Conservation (phyloP, 2,113 vertebrate species). For the Corythoichthys haematopterus region DNA sequence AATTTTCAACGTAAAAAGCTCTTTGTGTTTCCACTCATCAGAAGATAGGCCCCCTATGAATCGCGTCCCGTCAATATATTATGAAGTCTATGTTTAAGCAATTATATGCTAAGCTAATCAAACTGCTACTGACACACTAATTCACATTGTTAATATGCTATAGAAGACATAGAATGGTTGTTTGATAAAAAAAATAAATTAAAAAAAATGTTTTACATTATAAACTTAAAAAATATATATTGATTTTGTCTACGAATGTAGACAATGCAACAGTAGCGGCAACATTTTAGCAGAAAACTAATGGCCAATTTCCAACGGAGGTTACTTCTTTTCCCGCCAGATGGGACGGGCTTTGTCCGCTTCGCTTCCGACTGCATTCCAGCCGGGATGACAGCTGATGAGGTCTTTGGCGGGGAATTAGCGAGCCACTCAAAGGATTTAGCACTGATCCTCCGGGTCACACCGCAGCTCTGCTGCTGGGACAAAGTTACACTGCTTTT, state of each 20-base stretch:
- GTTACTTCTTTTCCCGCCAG: constrained; percentile 44
- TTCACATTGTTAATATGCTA: background rate
- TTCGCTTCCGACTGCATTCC: constrained; percentile 55
- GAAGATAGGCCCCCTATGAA: too few species aligned
- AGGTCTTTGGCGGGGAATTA: constrained; percentile 73
- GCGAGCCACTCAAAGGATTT: constrained; percentile 73
- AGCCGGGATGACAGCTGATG: constrained; percentile 64
- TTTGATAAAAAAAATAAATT: background rate
- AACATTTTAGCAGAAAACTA: background rate
- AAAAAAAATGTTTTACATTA: background rate
- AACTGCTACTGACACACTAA: too few species aligned
- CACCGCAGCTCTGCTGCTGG: constrained; percentile 54
- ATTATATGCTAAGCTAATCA: too few species aligned
- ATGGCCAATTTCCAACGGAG: background rate
- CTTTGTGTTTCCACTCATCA: too few species aligned
- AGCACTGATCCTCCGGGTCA: constrained; percentile 72
- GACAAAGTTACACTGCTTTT: constrained; percentile 54
- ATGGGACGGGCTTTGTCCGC: constrained; percentile 63
- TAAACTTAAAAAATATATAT: too few species aligned
- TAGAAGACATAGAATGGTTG: background rate
- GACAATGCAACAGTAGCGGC: background rate
- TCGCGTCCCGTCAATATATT: too few species aligned
- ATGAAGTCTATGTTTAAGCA: too few species aligned
- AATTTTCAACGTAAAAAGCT: too few species aligned
- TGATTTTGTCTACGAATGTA: background rate